These are phyloP conservation scores for Campylorhamphus procurvoides DNA, from an alignment of 2,113 vertebrate genomes.

Conservation along the genomic window DNA sequence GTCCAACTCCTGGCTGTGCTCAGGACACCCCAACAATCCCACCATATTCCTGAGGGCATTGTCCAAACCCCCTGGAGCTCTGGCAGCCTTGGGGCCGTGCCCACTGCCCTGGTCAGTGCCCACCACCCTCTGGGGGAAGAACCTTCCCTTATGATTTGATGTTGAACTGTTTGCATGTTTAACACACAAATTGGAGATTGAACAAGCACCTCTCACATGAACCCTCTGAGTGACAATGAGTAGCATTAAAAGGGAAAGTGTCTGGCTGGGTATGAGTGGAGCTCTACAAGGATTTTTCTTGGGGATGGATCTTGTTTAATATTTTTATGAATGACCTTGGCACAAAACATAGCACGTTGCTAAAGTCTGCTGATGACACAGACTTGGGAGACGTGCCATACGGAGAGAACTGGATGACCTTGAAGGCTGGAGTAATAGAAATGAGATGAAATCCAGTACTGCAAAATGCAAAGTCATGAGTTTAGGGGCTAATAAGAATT, in stretches of 20 bases:
- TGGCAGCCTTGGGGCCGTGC: neutral
- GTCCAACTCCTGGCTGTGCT: neutral
- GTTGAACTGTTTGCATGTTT: neutral
- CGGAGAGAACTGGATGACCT: conserved; percentile 27
- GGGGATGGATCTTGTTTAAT: conserved; percentile 23
- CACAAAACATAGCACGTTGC: neutral
- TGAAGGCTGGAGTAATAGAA: conserved; percentile 25
- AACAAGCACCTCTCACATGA: neutral
- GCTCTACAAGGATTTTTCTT: neutral
- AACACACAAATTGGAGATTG: neutral
- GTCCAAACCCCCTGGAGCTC: neutral
- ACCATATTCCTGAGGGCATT: neutral
- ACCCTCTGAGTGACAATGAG: neutral
- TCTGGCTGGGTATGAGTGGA: neutral
- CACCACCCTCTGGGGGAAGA: neutral
- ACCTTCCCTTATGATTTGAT: neutral
- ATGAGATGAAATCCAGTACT: conserved; percentile 10
- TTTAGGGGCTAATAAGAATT: neutral
- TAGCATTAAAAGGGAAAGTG: neutral
- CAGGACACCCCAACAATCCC: neutral
- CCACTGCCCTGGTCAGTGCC: neutral
- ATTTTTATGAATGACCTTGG: conserved; percentile 50
- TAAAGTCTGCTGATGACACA: conserved; percentile 53
- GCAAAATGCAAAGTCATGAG: neutral
- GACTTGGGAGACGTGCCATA: conserved; percentile 7